Conservation (phyloP, 2,113 vertebrate species). For the Reinhardtius hippoglossoides region DNA sequence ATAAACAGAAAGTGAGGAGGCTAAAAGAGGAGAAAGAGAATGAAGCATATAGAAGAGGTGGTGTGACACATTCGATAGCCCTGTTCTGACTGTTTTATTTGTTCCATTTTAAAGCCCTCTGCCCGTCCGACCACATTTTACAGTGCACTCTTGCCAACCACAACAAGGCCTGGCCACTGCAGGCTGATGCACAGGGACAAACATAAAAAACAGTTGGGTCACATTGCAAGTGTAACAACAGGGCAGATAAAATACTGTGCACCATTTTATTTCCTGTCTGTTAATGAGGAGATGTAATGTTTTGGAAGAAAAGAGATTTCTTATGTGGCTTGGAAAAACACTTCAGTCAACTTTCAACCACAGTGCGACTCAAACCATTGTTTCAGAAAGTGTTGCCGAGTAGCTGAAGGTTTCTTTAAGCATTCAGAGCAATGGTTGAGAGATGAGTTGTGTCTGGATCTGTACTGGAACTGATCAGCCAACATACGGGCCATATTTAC, state of each 20-base stretch:
- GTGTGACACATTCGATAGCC: conserved; percentile 8
- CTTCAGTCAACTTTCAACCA: neutral
- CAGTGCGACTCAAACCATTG: neutral
- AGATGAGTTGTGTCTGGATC: conserved; percentile 16
- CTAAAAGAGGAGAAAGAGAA: conserved; percentile 1
- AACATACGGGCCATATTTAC: conserved; percentile 6
- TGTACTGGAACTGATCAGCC: neutral
- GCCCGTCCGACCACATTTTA: conserved; percentile 28
- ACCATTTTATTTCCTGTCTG: neutral
- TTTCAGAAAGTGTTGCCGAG: neutral
- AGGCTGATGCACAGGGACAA: conserved; percentile 16
- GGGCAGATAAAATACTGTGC: too few species aligned
- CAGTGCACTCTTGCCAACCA: conserved; percentile 6
- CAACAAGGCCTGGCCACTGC: conserved; percentile 22
- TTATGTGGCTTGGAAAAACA: neutral
- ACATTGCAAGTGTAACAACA: too few species aligned
- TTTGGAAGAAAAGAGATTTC: neutral
- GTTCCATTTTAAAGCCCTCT: conserved; percentile 43
- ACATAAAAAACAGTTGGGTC: neutral
- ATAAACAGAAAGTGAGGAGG: neutral
- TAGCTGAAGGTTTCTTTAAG: conserved; percentile 4
- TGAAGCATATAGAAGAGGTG: neutral
- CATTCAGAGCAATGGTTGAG: conserved; percentile 4
- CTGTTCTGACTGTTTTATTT: conserved; percentile 27
- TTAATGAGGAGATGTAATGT: neutral